Evolutionary conservation across 2,888 invertebrate species (phyloP).

Genomic region (Tipula unca): DNA sequence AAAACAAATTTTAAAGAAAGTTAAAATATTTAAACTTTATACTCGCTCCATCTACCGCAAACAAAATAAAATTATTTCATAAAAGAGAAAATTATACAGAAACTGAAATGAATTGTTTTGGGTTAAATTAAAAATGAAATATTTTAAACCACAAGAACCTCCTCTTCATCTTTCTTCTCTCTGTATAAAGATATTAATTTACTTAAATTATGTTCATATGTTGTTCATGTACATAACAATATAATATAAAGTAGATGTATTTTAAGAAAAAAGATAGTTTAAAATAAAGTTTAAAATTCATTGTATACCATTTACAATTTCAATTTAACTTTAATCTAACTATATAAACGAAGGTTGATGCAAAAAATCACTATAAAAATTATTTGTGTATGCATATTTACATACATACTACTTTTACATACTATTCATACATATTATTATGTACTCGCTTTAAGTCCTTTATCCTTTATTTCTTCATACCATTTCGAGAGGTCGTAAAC

Average conservation of each 20-base stretch:
- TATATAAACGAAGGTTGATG: no score
- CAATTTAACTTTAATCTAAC: background rate
- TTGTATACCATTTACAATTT: background rate
- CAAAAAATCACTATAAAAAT: no score
- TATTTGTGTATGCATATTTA: no score
- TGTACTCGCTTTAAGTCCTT: no score
- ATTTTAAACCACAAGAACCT: background rate
- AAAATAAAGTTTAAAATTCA: background rate
- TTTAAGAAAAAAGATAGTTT: background rate
- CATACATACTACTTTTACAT: no score
- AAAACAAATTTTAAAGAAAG: no score
- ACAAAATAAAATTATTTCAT: background rate
- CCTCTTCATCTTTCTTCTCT: background rate
- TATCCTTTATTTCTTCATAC: no score
- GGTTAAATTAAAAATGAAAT: background rate
- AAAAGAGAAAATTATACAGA: background rate
- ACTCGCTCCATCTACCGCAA: background rate
- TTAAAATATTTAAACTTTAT: no score
- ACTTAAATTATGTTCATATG: background rate
- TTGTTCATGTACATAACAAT: background rate
- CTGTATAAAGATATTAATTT: background rate
- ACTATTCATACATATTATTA: no score
- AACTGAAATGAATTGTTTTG: background rate
- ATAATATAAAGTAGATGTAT: no score
- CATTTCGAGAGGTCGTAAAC: no score